These are phyloP conservation scores for Galbula dea DNA, from an alignment of 2,113 vertebrate genomes.

Conservation along the genomic window DNA sequence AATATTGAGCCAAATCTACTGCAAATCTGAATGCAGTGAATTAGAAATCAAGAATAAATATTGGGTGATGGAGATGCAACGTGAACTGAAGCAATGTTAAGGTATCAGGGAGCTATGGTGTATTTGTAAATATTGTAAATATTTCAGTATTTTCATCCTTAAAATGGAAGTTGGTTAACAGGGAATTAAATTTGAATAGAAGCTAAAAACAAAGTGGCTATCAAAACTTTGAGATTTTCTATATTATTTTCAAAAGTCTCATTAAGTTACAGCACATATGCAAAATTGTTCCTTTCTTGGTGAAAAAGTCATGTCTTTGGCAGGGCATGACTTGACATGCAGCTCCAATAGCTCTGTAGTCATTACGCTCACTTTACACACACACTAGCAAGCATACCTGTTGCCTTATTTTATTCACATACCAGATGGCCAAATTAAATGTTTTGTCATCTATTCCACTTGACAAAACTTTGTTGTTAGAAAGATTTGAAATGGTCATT, in stretches of 20 bases:
- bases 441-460: not conserved
- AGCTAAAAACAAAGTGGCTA: not conserved
- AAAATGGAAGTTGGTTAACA: not conserved
- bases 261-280: rapidly evolving
- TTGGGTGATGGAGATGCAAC: not conserved
- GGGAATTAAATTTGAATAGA: not conserved
- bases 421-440: rapidly evolving
- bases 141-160: not conserved
- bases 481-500: not conserved
- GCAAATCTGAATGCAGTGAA: not conserved
- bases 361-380: not conserved
- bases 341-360: not conserved
- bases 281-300: not conserved
- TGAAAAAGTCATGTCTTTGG: not conserved
- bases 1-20: not conserved
- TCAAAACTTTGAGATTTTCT: not conserved
- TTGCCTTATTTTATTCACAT: not conserved
- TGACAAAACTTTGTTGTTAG: not conserved
- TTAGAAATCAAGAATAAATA: not conserved
- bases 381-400: not conserved
- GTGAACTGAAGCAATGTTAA: not conserved
- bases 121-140: not conserved
- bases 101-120: not conserved
- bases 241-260: not conserved
- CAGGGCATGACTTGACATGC: not conserved